Conservation (phyloP, 2,113 vertebrate species). For the Carettochelys insculpta region DNA sequence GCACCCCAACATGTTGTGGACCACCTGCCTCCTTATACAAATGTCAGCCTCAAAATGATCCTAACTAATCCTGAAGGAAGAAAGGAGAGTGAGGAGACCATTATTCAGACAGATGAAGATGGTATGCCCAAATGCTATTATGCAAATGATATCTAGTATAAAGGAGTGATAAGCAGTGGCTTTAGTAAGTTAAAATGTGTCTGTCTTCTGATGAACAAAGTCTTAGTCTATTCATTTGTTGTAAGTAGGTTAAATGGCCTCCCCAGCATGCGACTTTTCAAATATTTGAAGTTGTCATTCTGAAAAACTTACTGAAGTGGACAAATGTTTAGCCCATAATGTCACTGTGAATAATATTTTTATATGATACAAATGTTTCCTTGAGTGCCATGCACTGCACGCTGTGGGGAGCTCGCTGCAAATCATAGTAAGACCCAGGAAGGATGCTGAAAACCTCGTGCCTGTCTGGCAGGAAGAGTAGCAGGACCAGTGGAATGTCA, state of each 20-base stretch:
- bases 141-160: neutral
- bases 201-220: accelerated
- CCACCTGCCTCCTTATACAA: slow-evolving; percentile 94
- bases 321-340: neutral
- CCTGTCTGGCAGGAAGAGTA: no score
- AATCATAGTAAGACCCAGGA: no score
- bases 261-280: neutral
- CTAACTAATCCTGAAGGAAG: slow-evolving; percentile 97
- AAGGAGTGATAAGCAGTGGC: neutral
- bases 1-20: slow-evolving; percentile 93
- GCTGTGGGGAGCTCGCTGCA: no score
- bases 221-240: slow-evolving; percentile 11
- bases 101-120: slow-evolving; percentile 97
- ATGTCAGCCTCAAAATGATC: slow-evolving; percentile 98
- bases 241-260: neutral
- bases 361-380: neutral
- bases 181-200: neutral
- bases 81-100: slow-evolving; percentile 96
- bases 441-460: no score
- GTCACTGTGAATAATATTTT: neutral
- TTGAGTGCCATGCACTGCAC: no score
- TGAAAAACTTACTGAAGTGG: neutral
- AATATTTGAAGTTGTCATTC: neutral
- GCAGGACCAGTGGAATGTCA: no score
- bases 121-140: slow-evolving; percentile 75